Conservation (phyloP, 2,113 vertebrate genomes). For the Tragulus kanchil region DNA sequence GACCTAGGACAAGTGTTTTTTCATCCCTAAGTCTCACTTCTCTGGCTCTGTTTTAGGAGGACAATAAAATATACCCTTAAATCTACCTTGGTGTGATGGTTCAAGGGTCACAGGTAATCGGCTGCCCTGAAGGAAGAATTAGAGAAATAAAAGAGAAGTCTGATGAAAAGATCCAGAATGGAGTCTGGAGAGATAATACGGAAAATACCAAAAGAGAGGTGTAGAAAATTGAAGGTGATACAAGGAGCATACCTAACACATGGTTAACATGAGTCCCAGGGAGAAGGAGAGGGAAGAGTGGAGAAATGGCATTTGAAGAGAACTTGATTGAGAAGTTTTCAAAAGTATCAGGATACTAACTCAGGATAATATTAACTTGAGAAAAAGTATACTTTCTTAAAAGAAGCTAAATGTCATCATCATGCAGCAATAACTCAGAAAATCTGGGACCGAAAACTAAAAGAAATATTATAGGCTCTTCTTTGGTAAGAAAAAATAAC, state of each 20-base stretch:
- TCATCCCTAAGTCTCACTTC: not conserved
- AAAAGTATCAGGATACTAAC: not conserved
- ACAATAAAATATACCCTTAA: slow-evolving; percentile 24
- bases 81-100: not conserved
- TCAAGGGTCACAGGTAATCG: not conserved
- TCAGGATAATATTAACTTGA: not conserved
- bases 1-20: not conserved
- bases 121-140: not conserved
- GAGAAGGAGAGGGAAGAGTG: not conserved
- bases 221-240: not conserved
- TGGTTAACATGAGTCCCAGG: not conserved
- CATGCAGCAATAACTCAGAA: not conserved
- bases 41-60: not conserved
- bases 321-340: slow-evolving; percentile 34
- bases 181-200: not conserved
- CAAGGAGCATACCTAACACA: not conserved
- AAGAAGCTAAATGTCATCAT: not conserved
- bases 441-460: not conserved
- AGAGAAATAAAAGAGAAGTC: slow-evolving; percentile 15
- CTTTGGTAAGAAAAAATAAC: not conserved
- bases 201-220: not conserved
- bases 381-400: not conserved
- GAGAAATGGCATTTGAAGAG: not conserved
- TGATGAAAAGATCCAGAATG: slow-evolving; percentile 4
- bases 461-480: not conserved